A percentile compares a stretch with the other conserved stretches of the same genome.
Evolutionary conservation across 2,113 vertebrate genomes (phyloP).

Genomic region (Vicugna pacos): DNA sequence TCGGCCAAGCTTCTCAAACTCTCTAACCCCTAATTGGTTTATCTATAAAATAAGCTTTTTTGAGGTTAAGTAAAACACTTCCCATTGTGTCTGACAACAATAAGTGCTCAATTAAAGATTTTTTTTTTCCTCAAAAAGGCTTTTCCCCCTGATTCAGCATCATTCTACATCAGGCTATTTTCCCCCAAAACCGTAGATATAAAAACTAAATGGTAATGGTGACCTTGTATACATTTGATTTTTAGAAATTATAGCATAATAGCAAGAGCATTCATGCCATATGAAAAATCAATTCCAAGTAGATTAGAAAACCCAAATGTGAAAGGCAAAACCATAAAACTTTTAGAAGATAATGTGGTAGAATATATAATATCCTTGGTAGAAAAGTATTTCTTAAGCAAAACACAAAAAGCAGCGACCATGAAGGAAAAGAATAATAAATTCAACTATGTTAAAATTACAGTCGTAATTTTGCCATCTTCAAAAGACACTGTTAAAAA

Average conservation of each 20-base stretch:
- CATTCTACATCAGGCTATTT: not conserved
- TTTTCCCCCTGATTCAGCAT: not conserved
- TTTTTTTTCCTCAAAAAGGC: not conserved
- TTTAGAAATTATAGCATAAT: constrained; percentile 69
- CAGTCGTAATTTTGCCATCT: constrained; percentile 8
- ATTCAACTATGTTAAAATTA: constrained; percentile 58
- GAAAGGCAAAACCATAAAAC: constrained; percentile 71
- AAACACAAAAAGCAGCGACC: constrained; percentile 47
- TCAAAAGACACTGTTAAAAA: not conserved
- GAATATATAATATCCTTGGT: constrained; percentile 48
- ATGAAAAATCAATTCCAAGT: constrained; percentile 68
- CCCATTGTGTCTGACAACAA: not conserved
- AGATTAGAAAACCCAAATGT: constrained; percentile 74
- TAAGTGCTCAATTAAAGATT: not conserved
- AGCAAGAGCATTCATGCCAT: constrained; percentile 60
- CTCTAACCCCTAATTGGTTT: not conserved
- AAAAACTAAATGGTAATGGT: constrained; percentile 43
- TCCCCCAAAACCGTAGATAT: not conserved
- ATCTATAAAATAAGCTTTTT: constrained; percentile 33
- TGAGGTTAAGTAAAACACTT: constrained; percentile 45
- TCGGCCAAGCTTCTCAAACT: not conserved
- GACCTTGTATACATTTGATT: constrained; percentile 63
- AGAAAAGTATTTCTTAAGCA: constrained; percentile 60
- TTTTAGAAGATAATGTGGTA: constrained; percentile 66
- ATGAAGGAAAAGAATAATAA: constrained; percentile 69